phyloP scores from a whole-genome alignment of 2,888 invertebrate genomes.

The Chorisops tibialis region DNA sequence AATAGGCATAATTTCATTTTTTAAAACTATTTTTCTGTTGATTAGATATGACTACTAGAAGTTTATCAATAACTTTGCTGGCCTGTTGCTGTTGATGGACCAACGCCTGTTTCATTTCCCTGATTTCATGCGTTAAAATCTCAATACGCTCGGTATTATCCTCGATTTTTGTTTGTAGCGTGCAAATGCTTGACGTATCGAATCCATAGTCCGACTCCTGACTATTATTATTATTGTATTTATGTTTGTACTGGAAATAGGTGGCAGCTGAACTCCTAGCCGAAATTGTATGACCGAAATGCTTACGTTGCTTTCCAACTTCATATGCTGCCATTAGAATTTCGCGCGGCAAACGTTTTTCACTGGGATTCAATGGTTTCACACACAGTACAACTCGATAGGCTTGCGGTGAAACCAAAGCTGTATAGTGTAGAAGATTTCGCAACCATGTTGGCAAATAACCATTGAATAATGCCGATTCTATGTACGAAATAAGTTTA shows the following conservation, averaged over 20 bases:
- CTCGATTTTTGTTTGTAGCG: slow-evolving; percentile 63
- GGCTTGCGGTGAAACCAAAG: slow-evolving; percentile 76
- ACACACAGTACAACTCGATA: slow-evolving; percentile 79
- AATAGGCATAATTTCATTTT: slow-evolving; percentile 37
- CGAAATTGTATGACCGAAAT: slow-evolving; percentile 66
- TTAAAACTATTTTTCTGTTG: slow-evolving; percentile 50
- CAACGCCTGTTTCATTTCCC: slow-evolving; percentile 61
- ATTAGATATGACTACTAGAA: slow-evolving; percentile 50
- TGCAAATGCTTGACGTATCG: slow-evolving; percentile 56
- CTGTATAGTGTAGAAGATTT: slow-evolving; percentile 73
- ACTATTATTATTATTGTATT: slow-evolving; percentile 52
- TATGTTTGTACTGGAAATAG: slow-evolving; percentile 62
- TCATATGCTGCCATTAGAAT: slow-evolving; percentile 78
- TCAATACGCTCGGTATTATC: slow-evolving; percentile 67
- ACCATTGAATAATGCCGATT: slow-evolving; percentile 75
- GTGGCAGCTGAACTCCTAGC: slow-evolving; percentile 63
- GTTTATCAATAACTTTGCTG: slow-evolving; percentile 52
- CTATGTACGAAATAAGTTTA: slow-evolving; percentile 82
- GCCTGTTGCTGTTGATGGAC: slow-evolving; percentile 54
- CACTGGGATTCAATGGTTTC: slow-evolving; percentile 78
- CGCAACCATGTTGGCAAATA: slow-evolving; percentile 72
- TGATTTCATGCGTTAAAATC: slow-evolving; percentile 64
- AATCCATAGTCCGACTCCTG: slow-evolving; percentile 57
- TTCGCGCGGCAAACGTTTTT: slow-evolving; percentile 74
- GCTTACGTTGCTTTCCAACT: slow-evolving; percentile 72